phyloP scores from a whole-genome alignment of 2,888 invertebrate species.

The Pachymerium ferrugineum region DNA sequence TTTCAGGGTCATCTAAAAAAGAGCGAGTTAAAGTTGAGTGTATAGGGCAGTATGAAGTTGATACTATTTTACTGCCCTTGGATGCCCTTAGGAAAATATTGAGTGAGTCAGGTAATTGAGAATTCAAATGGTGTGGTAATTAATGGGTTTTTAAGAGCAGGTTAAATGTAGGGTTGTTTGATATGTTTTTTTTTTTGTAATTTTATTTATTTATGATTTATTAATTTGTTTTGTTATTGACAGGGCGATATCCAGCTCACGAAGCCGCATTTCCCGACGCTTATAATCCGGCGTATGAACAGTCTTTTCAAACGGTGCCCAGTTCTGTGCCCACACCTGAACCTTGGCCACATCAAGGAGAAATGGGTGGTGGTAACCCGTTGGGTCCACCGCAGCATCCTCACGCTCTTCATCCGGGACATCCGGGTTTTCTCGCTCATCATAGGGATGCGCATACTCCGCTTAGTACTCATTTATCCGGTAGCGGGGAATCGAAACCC shows the following conservation, averaged over 20 bases:
- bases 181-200: neutral
- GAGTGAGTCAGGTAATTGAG: too few relatives aligned
- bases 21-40: too few relatives aligned
- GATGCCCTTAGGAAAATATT: too few relatives aligned
- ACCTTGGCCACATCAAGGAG: slow-evolving; percentile 35
- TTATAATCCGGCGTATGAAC: slow-evolving; percentile 34
- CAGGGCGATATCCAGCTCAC: slow-evolving; percentile 27
- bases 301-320: slow-evolving; percentile 35
- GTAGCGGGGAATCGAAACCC: slow-evolving; percentile 34
- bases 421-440: slow-evolving; percentile 31
- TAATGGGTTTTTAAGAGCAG: neutral
- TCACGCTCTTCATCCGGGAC: slow-evolving; percentile 21
- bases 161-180: neutral
- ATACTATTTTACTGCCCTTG: too few relatives aligned
- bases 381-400: slow-evolving; percentile 30
- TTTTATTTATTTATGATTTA: neutral
- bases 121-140: too few relatives aligned
- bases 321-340: slow-evolving; percentile 35
- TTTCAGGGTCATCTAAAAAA: too few relatives aligned
- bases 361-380: slow-evolving; percentile 30
- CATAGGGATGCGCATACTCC: slow-evolving; percentile 35
- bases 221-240: neutral
- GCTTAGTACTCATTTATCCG: slow-evolving; percentile 27
- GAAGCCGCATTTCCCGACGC: slow-evolving; percentile 24
- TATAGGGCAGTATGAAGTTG: too few relatives aligned